These are phyloP conservation scores for Tricholaema leucomelas DNA, from an alignment of 2,113 vertebrate genomes.

Conservation along the genomic window DNA sequence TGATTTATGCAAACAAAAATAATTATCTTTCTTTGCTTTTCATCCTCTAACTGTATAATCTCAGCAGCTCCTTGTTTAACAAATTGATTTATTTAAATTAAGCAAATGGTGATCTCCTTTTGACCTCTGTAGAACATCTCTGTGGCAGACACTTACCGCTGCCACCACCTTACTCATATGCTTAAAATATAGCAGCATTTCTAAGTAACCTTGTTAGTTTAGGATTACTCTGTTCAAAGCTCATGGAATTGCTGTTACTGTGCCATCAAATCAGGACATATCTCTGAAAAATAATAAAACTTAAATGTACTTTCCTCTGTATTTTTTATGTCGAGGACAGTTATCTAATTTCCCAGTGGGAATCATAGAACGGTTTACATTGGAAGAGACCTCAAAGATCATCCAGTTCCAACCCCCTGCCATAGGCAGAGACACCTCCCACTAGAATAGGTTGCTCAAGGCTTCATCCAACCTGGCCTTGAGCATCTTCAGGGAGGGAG, in stretches of 20 bases:
- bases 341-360: not conserved
- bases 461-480: no score
- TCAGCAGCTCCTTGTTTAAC: constrained; percentile 65
- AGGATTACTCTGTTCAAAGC: not conserved
- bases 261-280: not conserved
- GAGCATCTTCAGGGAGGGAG: no score
- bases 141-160: not conserved
- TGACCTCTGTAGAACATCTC: constrained; percentile 42
- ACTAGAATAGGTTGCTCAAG: no score
- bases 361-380: no score
- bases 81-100: constrained; percentile 71
- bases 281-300: not conserved
- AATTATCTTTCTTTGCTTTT: constrained; percentile 65
- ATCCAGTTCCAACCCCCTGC: no score
- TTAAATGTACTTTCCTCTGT: not conserved
- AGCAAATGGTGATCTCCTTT: constrained; percentile 51
- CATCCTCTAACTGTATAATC: constrained; percentile 47
- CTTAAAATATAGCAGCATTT: not conserved
- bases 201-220: not conserved
- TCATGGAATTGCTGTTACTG: not conserved
- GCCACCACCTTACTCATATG: not conserved
- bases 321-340: not conserved
- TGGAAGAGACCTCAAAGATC: no score
- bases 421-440: no score
- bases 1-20: constrained; percentile 75